Evolutionary conservation across 2,797 vertebrate genomes (phyloP).

Genomic region (Thripadectes ignobilis): DNA sequence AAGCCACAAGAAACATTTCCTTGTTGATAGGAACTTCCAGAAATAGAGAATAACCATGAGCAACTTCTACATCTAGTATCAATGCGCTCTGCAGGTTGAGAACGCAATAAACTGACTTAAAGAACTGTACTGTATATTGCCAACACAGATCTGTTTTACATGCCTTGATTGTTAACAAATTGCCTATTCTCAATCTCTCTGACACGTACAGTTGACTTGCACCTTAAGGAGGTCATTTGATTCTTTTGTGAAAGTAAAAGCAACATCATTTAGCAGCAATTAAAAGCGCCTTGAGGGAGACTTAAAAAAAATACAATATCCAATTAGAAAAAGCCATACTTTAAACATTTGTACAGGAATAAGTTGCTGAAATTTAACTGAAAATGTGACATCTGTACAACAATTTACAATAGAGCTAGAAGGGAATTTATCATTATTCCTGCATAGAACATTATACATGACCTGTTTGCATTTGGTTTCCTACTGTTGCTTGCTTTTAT

Average conservation of each 20-base stretch:
- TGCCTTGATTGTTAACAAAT: conserved; percentile 82
- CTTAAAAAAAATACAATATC: conserved; percentile 87
- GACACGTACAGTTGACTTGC: conserved; percentile 87
- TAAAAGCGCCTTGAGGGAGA: conserved; percentile 88
- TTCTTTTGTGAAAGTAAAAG: conserved; percentile 88
- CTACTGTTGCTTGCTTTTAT: conserved; percentile 84
- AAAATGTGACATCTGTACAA: conserved; percentile 94
- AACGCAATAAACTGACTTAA: conserved; percentile 70
- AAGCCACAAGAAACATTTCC: conserved; percentile 79
- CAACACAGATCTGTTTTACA: conserved; percentile 74
- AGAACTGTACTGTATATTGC: conserved; percentile 69
- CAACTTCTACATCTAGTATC: conserved; percentile 74
- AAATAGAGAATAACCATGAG: conserved; percentile 75
- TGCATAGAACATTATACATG: conserved; percentile 94
- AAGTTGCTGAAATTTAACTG: conserved; percentile 90
- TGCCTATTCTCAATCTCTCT: conserved; percentile 85
- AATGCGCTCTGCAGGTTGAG: conserved; percentile 64
- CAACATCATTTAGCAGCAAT: conserved; percentile 94
- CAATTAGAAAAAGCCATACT: conserved; percentile 87
- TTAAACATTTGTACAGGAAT: conserved; percentile 91
- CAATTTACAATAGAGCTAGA: conserved; percentile 93
- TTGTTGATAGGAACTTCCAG: conserved; percentile 75
- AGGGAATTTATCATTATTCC: conserved; percentile 91
- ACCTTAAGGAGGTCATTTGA: conserved; percentile 90
- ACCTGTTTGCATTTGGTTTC: conserved; percentile 94